These are phyloP conservation scores for Helicolenus hilgendorfi DNA, from an alignment of 2,797 vertebrate genomes.

Conservation along the genomic window DNA sequence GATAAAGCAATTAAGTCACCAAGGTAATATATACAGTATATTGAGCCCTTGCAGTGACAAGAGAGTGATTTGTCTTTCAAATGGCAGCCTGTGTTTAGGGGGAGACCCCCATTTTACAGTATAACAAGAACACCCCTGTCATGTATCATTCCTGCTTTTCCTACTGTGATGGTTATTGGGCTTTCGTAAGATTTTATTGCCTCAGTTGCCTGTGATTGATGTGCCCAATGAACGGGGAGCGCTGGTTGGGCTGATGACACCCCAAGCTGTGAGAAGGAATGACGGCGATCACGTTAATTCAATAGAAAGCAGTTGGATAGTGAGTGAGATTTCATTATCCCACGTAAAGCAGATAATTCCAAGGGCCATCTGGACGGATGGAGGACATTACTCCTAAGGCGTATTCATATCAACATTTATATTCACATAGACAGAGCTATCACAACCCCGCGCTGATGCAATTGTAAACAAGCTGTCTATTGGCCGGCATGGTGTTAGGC, in stretches of 20 bases:
- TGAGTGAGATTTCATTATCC: conserved; percentile 86
- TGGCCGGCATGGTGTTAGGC: conserved; percentile 13
- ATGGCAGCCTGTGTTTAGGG: conserved; percentile 25
- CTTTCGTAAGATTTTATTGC: conserved; percentile 64
- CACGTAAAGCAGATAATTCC: conserved; percentile 70
- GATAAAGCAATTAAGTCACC: conserved; percentile 58
- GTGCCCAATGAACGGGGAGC: conserved; percentile 30
- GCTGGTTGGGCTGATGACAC: conserved; percentile 62
- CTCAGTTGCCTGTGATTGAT: conserved; percentile 78
- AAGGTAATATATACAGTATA: conserved; percentile 9
- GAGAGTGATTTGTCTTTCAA: conserved; percentile 50
- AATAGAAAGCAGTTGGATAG: conserved; percentile 79
- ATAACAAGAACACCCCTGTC: conserved; percentile 4
- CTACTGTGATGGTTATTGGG: conserved; percentile 63
- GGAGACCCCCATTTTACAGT: conserved; percentile 36
- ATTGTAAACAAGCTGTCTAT: conserved; percentile 42
- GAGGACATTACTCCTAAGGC: conserved; percentile 54
- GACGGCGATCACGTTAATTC: conserved; percentile 80
- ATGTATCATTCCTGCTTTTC: conserved; percentile 52
- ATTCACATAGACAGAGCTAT: conserved; percentile 32
- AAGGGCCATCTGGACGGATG: conserved; percentile 71
- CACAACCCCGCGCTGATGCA: conserved; percentile 13
- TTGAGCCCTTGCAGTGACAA: conserved; percentile 4
- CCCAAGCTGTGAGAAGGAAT: conserved; percentile 64
- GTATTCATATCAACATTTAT: conserved; percentile 57